phyloP scores from a whole-genome alignment of 2,888 invertebrate genomes.

The Sacculina carcini region DNA sequence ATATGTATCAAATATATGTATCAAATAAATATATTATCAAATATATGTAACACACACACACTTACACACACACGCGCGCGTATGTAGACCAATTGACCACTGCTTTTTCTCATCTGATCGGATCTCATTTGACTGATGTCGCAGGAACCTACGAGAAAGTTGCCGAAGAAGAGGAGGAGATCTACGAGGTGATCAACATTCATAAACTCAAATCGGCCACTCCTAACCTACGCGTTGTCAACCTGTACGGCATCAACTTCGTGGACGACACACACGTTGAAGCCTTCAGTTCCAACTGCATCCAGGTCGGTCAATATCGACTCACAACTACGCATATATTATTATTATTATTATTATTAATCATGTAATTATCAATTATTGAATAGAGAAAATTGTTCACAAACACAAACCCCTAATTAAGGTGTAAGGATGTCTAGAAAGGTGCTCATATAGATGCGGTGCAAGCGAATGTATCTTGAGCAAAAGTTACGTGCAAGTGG shows the following conservation, averaged over 20 bases:
- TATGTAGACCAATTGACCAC: too few relatives aligned
- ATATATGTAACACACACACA: too few relatives aligned
- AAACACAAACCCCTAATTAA: too few relatives aligned
- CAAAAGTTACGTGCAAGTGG: background rate
- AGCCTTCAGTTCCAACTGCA: slow-evolving; percentile 33
- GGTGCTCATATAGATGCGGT: too few relatives aligned
- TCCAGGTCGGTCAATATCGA: slow-evolving; percentile 11
- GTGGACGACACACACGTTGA: slow-evolving; percentile 97
- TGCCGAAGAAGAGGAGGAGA: slow-evolving; percentile 96
- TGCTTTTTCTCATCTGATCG: background rate
- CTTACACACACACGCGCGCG: too few relatives aligned
- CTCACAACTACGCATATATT: background rate
- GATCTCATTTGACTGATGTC: slow-evolving; percentile 1
- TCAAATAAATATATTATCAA: too few relatives aligned
- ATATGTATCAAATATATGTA: too few relatives aligned
- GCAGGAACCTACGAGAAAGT: slow-evolving; percentile 84
- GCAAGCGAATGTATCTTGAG: too few relatives aligned
- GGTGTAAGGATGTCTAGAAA: too few relatives aligned
- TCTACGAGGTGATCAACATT: slow-evolving; percentile 95
- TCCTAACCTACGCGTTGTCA: slow-evolving; percentile 87
- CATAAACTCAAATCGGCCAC: slow-evolving; percentile 94
- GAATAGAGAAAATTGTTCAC: too few relatives aligned
- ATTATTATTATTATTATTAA: background rate
- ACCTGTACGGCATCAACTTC: slow-evolving; percentile 92
- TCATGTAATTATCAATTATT: too few relatives aligned